Conservation (phyloP, 64 coral and sea anemone species). For the Montipora efflorescens region DNA sequence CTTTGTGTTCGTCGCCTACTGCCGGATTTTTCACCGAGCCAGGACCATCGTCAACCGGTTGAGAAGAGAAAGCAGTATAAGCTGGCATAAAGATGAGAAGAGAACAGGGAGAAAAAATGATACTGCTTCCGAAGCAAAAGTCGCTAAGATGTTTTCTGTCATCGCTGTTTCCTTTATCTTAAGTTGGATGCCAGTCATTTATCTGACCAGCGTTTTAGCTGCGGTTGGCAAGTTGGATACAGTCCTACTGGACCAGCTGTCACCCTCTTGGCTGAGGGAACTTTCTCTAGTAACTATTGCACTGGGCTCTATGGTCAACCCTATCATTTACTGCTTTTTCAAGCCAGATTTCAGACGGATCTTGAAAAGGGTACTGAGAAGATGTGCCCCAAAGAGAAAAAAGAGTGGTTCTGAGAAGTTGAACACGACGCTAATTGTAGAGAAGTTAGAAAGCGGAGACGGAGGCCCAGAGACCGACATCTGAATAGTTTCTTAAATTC, state of each 20-base stretch:
- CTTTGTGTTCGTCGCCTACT: slow-evolving; percentile 64
- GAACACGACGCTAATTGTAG: not conserved
- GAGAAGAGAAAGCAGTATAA: slow-evolving; percentile 33
- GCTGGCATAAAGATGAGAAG: not conserved
- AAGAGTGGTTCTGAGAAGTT: not conserved
- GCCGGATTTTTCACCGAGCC: slow-evolving; percentile 67
- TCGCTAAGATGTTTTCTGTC: slow-evolving; percentile 48
- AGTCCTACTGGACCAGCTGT: not conserved
- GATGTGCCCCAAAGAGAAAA: not conserved
- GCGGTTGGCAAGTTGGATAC: not conserved
- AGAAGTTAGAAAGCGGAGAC: not conserved
- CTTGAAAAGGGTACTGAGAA: slow-evolving; percentile 31
- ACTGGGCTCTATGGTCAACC: slow-evolving; percentile 79
- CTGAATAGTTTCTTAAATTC: not conserved
- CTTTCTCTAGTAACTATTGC: slow-evolving; percentile 69
- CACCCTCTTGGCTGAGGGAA: slow-evolving; percentile 12
- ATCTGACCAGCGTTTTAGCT: slow-evolving; percentile 58
- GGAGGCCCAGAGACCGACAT: not conserved
- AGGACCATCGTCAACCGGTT: slow-evolving; percentile 41
- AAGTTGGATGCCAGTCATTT: slow-evolving; percentile 77
- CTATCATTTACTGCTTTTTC: slow-evolving; percentile 82
- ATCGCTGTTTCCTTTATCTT: slow-evolving; percentile 61
- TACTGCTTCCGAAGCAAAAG: slow-evolving; percentile 60
- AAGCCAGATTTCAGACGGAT: slow-evolving; percentile 86
- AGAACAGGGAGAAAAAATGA: slow-evolving; percentile 25